phyloP scores from a whole-genome alignment of 2,888 invertebrate species.

The Agrilus biguttatus region DNA sequence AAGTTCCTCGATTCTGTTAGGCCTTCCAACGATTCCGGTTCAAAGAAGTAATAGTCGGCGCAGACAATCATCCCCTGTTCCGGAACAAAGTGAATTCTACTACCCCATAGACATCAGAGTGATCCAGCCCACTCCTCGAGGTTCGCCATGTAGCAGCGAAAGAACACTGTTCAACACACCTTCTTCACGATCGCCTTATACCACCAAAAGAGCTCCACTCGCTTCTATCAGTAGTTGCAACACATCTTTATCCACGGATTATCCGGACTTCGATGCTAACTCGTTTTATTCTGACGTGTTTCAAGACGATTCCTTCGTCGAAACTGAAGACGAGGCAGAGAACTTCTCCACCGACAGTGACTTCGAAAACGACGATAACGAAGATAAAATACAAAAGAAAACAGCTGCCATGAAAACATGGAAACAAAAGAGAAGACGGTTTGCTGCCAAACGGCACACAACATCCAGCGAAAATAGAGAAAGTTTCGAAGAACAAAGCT shows the following conservation, averaged over 20 bases:
- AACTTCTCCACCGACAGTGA: conserved; percentile 76
- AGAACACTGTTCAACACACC: conserved; percentile 34
- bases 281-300: conserved; percentile 67
- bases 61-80: conserved; percentile 27
- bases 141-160: conserved; percentile 67
- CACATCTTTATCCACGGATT: conserved; percentile 48
- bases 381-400: no score
- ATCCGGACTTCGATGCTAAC: conserved; percentile 54
- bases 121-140: conserved; percentile 68
- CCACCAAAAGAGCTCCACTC: conserved; percentile 51
- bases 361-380: no score
- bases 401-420: no score
- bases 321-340: conserved; percentile 74
- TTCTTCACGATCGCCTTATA: conserved; percentile 12
- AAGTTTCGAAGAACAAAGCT: no score
- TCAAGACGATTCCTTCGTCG: conserved; percentile 47
- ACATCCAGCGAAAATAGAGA: no score
- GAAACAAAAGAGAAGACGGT: no score
- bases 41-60: conserved; percentile 28
- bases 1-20: conserved; percentile 64
- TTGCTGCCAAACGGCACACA: no score
- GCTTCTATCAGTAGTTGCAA: conserved; percentile 70
- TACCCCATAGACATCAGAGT: conserved; percentile 39
- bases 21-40: conserved; percentile 46
- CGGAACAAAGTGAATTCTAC: conserved; percentile 28